A percentile compares a stretch with the other conserved stretches of the same genome.
Conservation (phyloP, 1,140 invertebrate species). For the Trinorchestia longiramus region DNA sequence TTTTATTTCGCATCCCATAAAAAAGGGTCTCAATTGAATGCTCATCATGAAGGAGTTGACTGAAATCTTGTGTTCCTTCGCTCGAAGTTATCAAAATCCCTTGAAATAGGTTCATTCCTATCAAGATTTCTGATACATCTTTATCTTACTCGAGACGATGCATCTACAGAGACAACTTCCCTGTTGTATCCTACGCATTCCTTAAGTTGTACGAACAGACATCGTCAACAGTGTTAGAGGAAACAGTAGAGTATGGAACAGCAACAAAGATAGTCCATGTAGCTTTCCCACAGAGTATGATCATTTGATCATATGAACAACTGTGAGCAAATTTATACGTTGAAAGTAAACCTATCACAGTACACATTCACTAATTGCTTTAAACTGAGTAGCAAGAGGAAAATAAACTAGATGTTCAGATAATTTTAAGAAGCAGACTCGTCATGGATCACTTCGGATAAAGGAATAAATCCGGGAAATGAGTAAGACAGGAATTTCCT, state of each 20-base stretch:
- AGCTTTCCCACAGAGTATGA: background rate
- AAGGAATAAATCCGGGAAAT: background rate
- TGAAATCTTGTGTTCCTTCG: background rate
- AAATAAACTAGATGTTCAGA: background rate
- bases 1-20: background rate
- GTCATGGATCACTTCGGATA: background rate
- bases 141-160: background rate
- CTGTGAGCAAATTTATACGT: background rate
- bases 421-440: background rate
- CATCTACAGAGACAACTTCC: background rate
- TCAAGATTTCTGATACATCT: background rate
- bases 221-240: no score
- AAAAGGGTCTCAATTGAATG: background rate
- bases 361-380: background rate
- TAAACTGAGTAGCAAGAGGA: background rate
- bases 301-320: no score
- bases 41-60: background rate
- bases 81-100: background rate
- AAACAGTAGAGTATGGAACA: background rate
- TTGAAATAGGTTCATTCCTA: background rate
- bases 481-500: background rate
- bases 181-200: no score
- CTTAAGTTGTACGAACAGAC: no score
- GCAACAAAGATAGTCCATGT: background rate
- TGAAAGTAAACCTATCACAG: background rate